Percentiles rank a stretch among this genome's conserved stretches.
phyloP scores from a whole-genome alignment of 2,113 vertebrate genomes.

The Paradisaea rubra region DNA sequence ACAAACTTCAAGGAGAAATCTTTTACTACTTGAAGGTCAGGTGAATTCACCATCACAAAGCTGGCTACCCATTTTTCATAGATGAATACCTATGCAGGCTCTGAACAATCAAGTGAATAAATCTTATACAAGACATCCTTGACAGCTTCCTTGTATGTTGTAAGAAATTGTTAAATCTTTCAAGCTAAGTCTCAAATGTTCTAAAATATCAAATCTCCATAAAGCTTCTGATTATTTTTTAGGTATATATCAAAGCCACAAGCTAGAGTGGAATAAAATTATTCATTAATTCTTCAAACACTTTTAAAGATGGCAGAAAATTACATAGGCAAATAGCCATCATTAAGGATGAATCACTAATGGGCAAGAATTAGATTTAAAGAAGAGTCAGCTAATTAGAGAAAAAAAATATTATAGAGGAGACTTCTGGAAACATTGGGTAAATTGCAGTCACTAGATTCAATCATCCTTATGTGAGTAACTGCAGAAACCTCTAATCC shows the following conservation, averaged over 20 bases:
- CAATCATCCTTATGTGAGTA: not conserved
- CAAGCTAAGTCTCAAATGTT: not conserved
- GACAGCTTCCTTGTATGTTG: not conserved
- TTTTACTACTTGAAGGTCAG: not conserved
- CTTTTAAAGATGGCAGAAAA: not conserved
- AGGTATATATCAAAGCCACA: not conserved
- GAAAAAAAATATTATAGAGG: not conserved
- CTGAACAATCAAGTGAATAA: not conserved
- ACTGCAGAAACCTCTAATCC: not conserved
- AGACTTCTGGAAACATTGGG: not conserved
- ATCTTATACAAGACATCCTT: not conserved
- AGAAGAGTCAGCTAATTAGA: constrained; percentile 1
- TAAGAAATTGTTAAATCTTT: not conserved
- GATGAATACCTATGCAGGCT: not conserved
- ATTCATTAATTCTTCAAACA: constrained; percentile 22
- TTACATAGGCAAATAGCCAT: not conserved
- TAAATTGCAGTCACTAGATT: not conserved
- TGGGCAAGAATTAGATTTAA: not conserved
- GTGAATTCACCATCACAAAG: not conserved
- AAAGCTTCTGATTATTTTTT: not conserved
- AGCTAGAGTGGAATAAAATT: not conserved
- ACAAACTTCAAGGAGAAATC: not conserved
- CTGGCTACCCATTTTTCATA: not conserved
- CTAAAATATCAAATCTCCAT: not conserved
- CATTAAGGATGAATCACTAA: constrained; percentile 4